Conservation (phyloP, 2,113 vertebrate genomes). For the Paratilapia polleni region DNA sequence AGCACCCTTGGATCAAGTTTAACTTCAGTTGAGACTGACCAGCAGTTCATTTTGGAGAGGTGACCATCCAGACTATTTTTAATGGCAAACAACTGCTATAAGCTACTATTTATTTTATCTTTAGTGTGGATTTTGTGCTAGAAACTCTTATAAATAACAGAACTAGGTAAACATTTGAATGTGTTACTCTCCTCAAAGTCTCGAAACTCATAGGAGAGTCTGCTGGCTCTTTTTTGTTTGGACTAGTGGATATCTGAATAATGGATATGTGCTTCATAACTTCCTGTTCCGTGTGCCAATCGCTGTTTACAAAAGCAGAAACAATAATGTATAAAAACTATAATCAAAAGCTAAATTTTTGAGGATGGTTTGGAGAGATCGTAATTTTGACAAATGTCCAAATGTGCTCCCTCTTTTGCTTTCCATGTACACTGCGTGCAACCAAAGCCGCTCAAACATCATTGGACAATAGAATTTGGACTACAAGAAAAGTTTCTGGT, state of each 20-base stretch:
- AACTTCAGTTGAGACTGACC: not conserved
- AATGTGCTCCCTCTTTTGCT: no score
- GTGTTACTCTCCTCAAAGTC: not conserved
- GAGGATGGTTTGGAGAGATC: not conserved
- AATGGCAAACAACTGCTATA: not conserved
- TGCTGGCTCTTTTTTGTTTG: not conserved
- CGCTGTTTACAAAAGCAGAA: not conserved
- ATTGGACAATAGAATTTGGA: not conserved
- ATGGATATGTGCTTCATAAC: not conserved
- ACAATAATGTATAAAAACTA: not conserved
- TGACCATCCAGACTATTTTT: not conserved
- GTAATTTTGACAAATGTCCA: not conserved
- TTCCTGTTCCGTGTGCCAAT: not conserved
- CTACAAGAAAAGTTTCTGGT: not conserved
- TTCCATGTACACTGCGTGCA: no score
- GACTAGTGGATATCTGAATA: not conserved
- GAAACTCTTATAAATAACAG: not conserved
- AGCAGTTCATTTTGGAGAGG: not conserved
- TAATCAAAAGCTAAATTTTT: not conserved
- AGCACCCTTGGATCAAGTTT: conserved; percentile 13
- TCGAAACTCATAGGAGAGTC: not conserved
- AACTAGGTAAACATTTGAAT: not conserved
- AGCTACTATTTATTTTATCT: not conserved
- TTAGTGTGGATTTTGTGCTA: not conserved
- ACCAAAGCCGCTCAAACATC: not conserved